Conservation (phyloP, 2,797 vertebrate genomes). For the Adelosebastes latens region DNA sequence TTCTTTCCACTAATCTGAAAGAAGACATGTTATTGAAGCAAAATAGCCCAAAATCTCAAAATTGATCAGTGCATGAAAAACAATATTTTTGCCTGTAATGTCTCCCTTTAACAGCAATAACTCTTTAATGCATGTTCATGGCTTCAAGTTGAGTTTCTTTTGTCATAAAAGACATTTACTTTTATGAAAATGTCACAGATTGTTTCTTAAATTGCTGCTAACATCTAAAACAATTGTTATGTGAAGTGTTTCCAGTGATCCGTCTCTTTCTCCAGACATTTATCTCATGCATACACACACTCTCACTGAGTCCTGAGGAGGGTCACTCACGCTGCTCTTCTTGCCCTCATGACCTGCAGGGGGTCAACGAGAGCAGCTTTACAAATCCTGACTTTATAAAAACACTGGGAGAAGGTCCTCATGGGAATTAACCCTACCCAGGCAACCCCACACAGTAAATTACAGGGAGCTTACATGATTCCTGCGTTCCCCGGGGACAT, state of each 20-base stretch:
- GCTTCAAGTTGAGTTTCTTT: neutral
- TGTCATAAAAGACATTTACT: neutral
- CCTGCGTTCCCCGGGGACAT: slow-evolving; percentile 66
- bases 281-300: neutral
- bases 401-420: slow-evolving; percentile 63
- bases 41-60: too few species aligned
- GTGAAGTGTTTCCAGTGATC: neutral
- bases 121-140: neutral
- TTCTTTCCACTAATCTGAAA: too few species aligned
- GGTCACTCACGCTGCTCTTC: slow-evolving; percentile 39
- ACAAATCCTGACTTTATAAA: slow-evolving; percentile 76
- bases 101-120: neutral
- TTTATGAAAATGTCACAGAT: rapidly evolving
- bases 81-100: too few species aligned
- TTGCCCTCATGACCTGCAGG: slow-evolving; percentile 64
- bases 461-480: slow-evolving; percentile 73
- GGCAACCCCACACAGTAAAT: slow-evolving; percentile 74
- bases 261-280: neutral
- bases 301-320: slow-evolving; percentile 23
- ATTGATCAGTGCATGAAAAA: too few species aligned
- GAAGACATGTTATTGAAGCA: too few species aligned
- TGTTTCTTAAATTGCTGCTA: neutral
- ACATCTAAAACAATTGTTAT: neutral
- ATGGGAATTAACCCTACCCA: slow-evolving; percentile 73
- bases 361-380: slow-evolving; percentile 75